Evolutionary conservation across 2,113 vertebrate genomes (phyloP), one percentile per base, ranked within the genome.

Genomic region (Melanotaenia duboulayi): DNA sequence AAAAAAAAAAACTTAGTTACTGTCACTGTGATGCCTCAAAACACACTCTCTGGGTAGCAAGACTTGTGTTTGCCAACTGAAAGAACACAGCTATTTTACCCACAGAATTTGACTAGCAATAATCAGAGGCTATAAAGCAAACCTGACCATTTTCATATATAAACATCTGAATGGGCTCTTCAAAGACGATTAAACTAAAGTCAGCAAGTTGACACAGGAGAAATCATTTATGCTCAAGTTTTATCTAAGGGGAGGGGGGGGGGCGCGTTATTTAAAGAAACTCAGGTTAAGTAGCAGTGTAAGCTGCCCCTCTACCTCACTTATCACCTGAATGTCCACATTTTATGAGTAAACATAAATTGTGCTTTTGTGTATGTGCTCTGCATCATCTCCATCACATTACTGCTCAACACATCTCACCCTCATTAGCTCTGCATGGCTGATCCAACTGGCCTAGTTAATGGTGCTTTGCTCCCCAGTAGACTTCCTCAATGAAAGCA

Each of bases 381-480:
- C 73, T 35, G 10, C 28, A 22, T 23, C 5, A 50, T 62, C 71
- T 68, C 46, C 60, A 62, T 52, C 35, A 64, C 44, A 11, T 60
- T 67, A 58, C 67, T 44, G 57, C 74, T 83, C 71, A 51, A 88
- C 86, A 83, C 78, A 81, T 84, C 88, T 90, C 81, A 76, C 44
- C 76, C 84, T 89, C 81, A 87, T 92, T 90, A 90, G 84, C 79
- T 72, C 58, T 74, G 87, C 86, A 81, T 79, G 83, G 78, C 71
- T 82, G 78, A 83, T 75, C 69, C 85, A 86, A 89, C 74, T 75
- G 70, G 86, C 73, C 86, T 84, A 88, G 71, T 87, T 89, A 88
- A 81, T 82, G 48, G 78, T 60, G 71, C 50, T 7, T 32, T 61
- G 62, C 11, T 84, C 63, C 19, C 54, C 42, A 55, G 10, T 78